These are phyloP conservation scores for Tipula lateralis DNA, from an alignment of 2,888 invertebrate genomes.

Conservation along the genomic window DNA sequence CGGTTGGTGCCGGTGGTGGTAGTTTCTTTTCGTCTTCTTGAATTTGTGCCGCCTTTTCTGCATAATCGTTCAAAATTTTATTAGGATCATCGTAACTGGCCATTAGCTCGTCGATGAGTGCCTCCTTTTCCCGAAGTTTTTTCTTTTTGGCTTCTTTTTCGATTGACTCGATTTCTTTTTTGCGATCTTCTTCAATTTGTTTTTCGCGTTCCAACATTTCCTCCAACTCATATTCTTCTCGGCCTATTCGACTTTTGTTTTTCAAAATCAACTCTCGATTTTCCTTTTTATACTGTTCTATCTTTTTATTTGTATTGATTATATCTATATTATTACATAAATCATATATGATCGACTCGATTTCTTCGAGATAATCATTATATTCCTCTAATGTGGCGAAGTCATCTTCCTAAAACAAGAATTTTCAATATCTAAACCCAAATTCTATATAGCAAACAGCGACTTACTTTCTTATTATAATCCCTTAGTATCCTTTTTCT, in stretches of 20 bases:
- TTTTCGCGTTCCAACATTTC: slow-evolving; percentile 78
- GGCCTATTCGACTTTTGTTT: slow-evolving; percentile 68
- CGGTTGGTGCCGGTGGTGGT: slow-evolving; percentile 38
- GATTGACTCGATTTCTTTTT: slow-evolving; percentile 62
- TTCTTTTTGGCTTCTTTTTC: slow-evolving; percentile 68
- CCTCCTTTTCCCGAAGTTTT: slow-evolving; percentile 82
- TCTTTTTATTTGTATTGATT: slow-evolving; percentile 79
- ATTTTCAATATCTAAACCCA: background rate
- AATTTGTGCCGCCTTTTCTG: slow-evolving; percentile 61
- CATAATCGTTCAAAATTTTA: slow-evolving; percentile 78
- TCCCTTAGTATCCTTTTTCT: slow-evolving; percentile 81
- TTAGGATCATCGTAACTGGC: slow-evolving; percentile 86
- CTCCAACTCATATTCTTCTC: slow-evolving; percentile 83
- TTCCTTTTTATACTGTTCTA: slow-evolving; percentile 86
- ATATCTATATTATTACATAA: slow-evolving; percentile 84
- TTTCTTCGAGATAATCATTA: slow-evolving; percentile 94
- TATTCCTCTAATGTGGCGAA: slow-evolving; percentile 77
- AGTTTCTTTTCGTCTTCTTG: slow-evolving; percentile 55
- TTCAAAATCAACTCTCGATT: slow-evolving; percentile 80
- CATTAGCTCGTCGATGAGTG: slow-evolving; percentile 91
- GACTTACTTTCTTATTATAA: slow-evolving; percentile 72
- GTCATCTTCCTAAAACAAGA: slow-evolving; percentile 65
- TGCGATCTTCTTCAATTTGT: slow-evolving; percentile 67
- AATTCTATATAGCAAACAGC: too few species aligned
- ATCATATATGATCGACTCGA: slow-evolving; percentile 88